phyloP scores from a whole-genome alignment of 2,888 invertebrate genomes.

The Argyresthia albistria region DNA sequence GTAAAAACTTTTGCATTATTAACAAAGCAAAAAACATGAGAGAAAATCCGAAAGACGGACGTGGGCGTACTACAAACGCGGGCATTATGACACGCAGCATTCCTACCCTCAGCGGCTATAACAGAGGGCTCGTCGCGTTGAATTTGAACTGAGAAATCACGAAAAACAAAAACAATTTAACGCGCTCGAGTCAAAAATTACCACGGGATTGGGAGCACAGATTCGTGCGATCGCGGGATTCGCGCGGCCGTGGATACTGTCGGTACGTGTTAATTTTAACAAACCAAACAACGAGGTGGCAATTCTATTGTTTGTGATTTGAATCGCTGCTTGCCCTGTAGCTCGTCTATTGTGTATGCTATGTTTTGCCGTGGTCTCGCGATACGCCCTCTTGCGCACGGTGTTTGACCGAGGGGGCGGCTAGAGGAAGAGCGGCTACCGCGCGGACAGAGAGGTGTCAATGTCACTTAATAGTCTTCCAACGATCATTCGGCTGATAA shows the following conservation, averaged over 20 bases:
- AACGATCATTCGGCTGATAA: too few relatives aligned
- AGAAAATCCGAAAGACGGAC: background rate
- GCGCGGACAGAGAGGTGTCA: too few relatives aligned
- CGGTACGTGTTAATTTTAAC: constrained; percentile 7
- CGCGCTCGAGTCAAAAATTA: constrained; percentile 1
- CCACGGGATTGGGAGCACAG: background rate
- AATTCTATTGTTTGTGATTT: background rate
- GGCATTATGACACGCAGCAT: background rate
- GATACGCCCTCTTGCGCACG: too few relatives aligned
- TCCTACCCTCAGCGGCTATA: background rate
- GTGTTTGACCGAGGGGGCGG: too few relatives aligned
- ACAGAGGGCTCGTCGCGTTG: background rate
- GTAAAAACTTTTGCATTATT: constrained; percentile 6
- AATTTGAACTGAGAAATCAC: constrained; percentile 4
- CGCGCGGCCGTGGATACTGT: constrained; percentile 3
- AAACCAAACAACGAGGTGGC: constrained; percentile 6
- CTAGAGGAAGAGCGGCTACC: too few relatives aligned
- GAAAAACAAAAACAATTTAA: constrained; percentile 7
- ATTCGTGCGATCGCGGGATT: background rate
- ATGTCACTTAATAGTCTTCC: too few relatives aligned
- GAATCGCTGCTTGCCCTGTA: too few relatives aligned
- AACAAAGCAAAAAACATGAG: constrained; percentile 1
- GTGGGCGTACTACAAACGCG: background rate
- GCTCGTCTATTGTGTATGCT: too few relatives aligned
- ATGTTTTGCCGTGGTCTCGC: too few relatives aligned